Conservation (phyloP, 2,888 invertebrate genomes). For the Scaptomyza cyrtandrae region DNA sequence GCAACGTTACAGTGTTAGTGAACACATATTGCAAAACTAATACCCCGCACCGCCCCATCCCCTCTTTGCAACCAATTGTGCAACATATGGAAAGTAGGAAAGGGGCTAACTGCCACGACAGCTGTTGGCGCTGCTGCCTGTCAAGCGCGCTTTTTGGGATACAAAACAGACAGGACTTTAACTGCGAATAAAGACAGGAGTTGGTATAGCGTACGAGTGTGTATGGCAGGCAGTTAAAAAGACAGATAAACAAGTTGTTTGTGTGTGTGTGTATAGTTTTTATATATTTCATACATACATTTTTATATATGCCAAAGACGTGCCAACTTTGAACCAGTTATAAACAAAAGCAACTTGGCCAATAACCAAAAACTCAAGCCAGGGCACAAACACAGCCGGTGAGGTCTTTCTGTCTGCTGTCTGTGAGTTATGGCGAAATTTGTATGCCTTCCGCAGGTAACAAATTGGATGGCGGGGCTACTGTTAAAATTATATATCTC, state of each 20-base stretch:
- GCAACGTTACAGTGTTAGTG: conserved; percentile 25
- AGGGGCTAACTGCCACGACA: conserved; percentile 56
- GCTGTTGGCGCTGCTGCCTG: conserved; percentile 67
- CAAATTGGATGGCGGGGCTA: conserved; percentile 49
- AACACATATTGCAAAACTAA: neutral
- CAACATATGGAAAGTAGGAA: conserved; percentile 4
- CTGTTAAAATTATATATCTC: conserved; percentile 40
- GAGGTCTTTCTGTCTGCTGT: conserved; percentile 21
- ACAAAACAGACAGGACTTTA: conserved; percentile 50
- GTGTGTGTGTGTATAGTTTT: conserved; percentile 14
- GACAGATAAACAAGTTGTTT: conserved; percentile 68
- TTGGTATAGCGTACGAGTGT: conserved; percentile 6
- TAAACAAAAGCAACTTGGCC: conserved; percentile 63
- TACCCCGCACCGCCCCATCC: neutral
- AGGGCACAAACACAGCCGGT: conserved; percentile 24
- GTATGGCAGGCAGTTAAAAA: conserved; percentile 58
- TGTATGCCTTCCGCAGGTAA: conserved; percentile 67
- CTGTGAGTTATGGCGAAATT: conserved; percentile 64
- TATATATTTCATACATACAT: conserved; percentile 12
- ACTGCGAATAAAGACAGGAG: conserved; percentile 25
- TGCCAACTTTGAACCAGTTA: conserved; percentile 77
- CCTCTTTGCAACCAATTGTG: neutral
- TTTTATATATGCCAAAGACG: conserved; percentile 71
- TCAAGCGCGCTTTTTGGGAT: conserved; percentile 30
- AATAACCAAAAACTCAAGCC: conserved; percentile 26